Base-by-base conservation (phyloP, 1,140 invertebrate species). In the Antheraea mylitta region DNA sequence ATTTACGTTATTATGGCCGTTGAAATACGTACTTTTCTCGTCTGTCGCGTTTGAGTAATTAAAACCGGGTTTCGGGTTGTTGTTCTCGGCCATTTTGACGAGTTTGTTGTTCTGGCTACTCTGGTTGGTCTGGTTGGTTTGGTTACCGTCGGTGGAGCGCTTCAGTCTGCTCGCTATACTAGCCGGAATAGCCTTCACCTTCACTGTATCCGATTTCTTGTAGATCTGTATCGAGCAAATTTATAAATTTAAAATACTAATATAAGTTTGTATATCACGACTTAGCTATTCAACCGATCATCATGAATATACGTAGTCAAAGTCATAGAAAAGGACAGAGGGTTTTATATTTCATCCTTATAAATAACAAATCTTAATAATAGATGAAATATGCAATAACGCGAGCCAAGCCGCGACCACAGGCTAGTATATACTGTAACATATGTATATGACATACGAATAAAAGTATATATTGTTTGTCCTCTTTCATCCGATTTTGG, bases 31-130 rank as follows among this genome's bases (percentile, higher is more conserved):
- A 82, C 82, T 75, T 70, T 76, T 77, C 13, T 70, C 78, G 22
- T 89, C 86, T 0, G 87, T 91, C n/a, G 59, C 66, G 70, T 91
- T 91, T 42, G 72, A 72, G 71, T 87, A 83, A 48, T 85, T 85
- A 42, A 70, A 61, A n/a, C 83, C 84, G 38, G 77, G 68, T 7
- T 53, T 61, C 7, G 85, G 83, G 16, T 64, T 71, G 60, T 78
- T 81, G 64, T 83, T 81, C 18, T 80, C 77, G 68, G 78, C 82
- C 22, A 91, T 73, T n/a, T 87, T 88, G n/a, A 91, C 89, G 7
- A 91, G 81, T 81, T 85, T 91, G 68, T 83, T 89, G 71, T 82
- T 81, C 22, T 87, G 66, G 18, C 72, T 83, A 53, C 68, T 30
- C 22, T 30, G 22, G 22, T 30, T 30, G 22, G 22, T 30, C 22